Evolutionary conservation across 1,140 invertebrate species (phyloP), one percentile per base, ranked within the genome.

Genomic region (Nasonia longicornis): DNA sequence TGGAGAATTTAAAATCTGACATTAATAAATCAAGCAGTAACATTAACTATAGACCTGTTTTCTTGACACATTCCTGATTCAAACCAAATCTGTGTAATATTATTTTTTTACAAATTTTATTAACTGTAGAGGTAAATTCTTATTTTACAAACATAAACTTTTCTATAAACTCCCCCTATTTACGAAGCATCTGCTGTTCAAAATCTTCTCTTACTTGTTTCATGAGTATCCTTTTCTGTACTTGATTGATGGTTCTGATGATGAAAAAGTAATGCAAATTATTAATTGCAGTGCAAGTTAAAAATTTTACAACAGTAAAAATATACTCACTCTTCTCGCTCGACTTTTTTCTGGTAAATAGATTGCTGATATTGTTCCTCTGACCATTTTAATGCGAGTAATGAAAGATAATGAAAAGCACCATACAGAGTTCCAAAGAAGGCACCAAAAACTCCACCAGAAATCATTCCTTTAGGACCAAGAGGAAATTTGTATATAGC

Each of bases 391-490:
- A 89, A 89, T 12, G 92, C 38, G 74, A 89, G 90, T 79, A 94
- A 86, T 2, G 94, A 4, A 2, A 88, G 77, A 7, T 91, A 35
- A 2, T 92, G 91, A 0, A 87, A 3, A 6, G 16, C 78, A 20
- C 94, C 94, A 76, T 89, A 91, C 20, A 93, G 67, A 0, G 90
- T 83, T 38, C 94, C 93, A 69, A 94, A 83, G 38, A 87, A 76
- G 12, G 87, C 83, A 64, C 93, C 93, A 87, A 91, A 79, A 52
- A 91, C 82, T 52, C 91, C 91, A n/a, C 95, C 95, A 70, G 94
- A 93, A 11, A 94, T 80, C 87, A 92, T 92, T 10, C 92, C 95
- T 81, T 92, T 92, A 1, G 93, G 83, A 2, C 95, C 95, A 77
- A 94, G 84, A 82, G 92, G 90, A 31, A 92, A 88, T 89, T 93